Evolutionary conservation across 2,113 vertebrate genomes (phyloP).

Genomic region (Laticauda laticaudata): DNA sequence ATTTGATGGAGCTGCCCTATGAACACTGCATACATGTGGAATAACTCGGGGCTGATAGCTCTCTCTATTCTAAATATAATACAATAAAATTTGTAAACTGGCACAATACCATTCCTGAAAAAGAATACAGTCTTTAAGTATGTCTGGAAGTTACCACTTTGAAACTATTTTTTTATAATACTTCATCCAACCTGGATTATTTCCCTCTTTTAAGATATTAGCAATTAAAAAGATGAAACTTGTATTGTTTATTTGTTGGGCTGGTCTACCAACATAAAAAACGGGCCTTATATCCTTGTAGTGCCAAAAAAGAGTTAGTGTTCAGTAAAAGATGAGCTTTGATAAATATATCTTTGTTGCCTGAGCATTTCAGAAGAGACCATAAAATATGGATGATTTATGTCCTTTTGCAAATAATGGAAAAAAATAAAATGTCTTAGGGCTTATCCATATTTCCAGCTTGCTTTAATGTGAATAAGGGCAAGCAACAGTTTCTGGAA

Average conservation of each 20-base stretch:
- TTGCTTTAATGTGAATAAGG: neutral
- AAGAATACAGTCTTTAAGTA: neutral
- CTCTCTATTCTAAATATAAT: neutral
- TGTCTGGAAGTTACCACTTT: neutral
- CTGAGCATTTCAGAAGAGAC: neutral
- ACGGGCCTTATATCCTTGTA: neutral
- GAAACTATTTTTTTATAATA: neutral
- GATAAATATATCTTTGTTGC: neutral
- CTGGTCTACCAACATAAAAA: neutral
- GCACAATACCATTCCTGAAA: neutral
- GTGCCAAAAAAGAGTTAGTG: neutral
- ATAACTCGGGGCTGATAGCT: neutral
- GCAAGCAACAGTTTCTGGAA: neutral
- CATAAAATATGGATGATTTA: neutral
- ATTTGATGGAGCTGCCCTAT: neutral
- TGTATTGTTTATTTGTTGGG: neutral
- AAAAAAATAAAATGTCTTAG: neutral
- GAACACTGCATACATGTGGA: neutral
- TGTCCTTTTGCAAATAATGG: neutral
- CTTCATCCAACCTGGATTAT: neutral
- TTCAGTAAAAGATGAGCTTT: neutral
- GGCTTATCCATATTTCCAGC: neutral
- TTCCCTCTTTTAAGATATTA: neutral
- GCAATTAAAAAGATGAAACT: neutral
- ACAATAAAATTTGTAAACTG: neutral